Evolutionary conservation across 2,113 vertebrate genomes (phyloP).

Genomic region (Sula dactylatra): DNA sequence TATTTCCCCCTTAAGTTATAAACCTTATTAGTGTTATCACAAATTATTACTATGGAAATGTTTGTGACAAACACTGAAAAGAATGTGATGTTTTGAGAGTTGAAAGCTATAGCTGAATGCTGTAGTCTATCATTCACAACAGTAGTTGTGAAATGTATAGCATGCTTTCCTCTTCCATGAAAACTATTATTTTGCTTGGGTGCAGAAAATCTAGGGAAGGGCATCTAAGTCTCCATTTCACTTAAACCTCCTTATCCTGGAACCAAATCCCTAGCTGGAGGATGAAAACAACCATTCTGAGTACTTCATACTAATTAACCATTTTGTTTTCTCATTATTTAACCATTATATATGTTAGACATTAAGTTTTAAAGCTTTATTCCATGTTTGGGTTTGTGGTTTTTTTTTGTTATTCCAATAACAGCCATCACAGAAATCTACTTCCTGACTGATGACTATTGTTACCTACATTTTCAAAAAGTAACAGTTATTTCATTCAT

Average conservation of each 20-base stretch:
- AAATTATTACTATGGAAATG: neutral
- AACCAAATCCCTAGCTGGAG: neutral
- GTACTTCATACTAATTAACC: neutral
- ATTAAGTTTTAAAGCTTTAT: neutral
- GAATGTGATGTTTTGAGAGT: neutral
- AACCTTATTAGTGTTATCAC: neutral
- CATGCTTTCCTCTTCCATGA: neutral
- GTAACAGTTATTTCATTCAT: neutral
- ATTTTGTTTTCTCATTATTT: neutral
- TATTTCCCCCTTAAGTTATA: neutral
- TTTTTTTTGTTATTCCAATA: neutral
- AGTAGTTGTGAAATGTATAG: neutral
- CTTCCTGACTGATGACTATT: neutral
- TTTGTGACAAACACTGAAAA: neutral
- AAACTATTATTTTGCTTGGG: neutral
- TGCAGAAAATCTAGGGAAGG: neutral
- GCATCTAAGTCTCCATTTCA: neutral
- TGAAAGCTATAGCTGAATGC: neutral
- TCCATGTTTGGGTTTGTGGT: neutral
- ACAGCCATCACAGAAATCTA: neutral
- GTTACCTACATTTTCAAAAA: neutral
- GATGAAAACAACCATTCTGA: neutral
- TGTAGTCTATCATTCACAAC: neutral
- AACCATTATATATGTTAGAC: neutral
- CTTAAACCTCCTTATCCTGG: neutral